Evolutionary conservation across 2,113 vertebrate species (phyloP), one percentile per base, ranked within the genome.

Genomic region (Boleophthalmus pectinirostris): DNA sequence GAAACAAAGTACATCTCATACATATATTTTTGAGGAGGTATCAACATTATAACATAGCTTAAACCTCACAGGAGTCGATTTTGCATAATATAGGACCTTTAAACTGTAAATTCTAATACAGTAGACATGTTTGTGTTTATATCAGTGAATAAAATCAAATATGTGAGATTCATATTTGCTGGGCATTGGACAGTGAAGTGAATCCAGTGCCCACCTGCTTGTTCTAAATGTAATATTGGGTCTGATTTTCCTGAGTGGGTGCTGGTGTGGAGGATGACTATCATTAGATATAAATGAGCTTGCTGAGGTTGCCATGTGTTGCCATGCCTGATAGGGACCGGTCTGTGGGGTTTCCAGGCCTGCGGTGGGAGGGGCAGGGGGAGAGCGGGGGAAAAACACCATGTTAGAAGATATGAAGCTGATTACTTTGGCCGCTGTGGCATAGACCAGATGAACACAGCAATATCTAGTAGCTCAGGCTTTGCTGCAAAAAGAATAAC

Each of bases 371-470:
- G 1, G 8, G 38, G 35, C 3, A 7, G 35, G 35, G 35, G 35
- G 35, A 38, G 35, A 5, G 33, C 33, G 33, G 77, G 35, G 69
- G 77, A 74, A 85, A 82, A 81, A 74, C 60, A 81, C 79, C 82
- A 89, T 86, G 82, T 87, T 84, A 85, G 83, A 83, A 78, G 87
- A 90, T 78, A 84, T 64, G 73, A 86, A 89, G 87, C 87, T 92
- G 89, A 93, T 92, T 92, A 87, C 82, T 85, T 82, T 78, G 72
- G 81, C 85, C 91, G 89, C 87, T 78, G 86, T 89, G 85, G 80
- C 53, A 64, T 11, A 67, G 87, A 83, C 67, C 81, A 85, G 76
- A 87, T 76, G 38, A 79, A 85, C 68, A 75, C 64, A 56, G 74
- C 70, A 81, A 66, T 81, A 87, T 82, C 77, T 78, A 83, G 85